Evolutionary conservation across 2,113 vertebrate genomes (phyloP), one percentile per base, ranked within the genome.

Genomic region (Scomber japonicus): DNA sequence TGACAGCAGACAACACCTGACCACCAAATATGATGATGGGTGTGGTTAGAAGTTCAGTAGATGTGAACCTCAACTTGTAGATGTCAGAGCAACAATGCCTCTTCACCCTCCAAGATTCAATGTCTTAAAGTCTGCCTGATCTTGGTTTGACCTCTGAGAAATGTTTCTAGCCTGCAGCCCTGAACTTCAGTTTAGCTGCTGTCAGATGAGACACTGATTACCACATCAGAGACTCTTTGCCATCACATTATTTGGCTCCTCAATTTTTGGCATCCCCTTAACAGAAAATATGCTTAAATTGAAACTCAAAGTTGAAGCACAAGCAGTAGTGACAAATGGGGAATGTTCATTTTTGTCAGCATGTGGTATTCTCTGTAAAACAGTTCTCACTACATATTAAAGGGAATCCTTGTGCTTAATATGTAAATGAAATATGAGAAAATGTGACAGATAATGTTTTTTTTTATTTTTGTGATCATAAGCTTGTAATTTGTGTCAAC

Each of bases 1-100:
- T 46, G 54, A 16, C 14, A 73, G 5, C 30, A 70, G 24, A 56
- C 60, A 48, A 46, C 62, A 66, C 68, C 51, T 71, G 45, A 59
- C 31, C 17, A 55, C 51, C 35, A 40, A 40, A 40, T 40, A 40
- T 40, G 8, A 40, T 40, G 35, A 40, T 40, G 35, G 35, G 35
- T 40, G 35, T 9, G 9, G 35, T 40, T 9, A 40, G 35, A 40
- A 9, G 35, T 40, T 7, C 35, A 40, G 8, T 7, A 40, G 35
- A 40, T 40, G 7, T 40, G 35, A 40, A 40, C 6, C 35, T 40
- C 35, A 40, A 8, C 8, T 9, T 8, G 35, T 40, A 40, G 35
- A 40, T 40, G 35, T 40, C 35, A 40, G 35, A 40, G 35, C 6
- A 40, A 9, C 35, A 10, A 40, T 40, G 35, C 35, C 9, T 40